Evolutionary conservation across 2,113 vertebrate genomes (phyloP).

Genomic region (Capreolus pygargus): DNA sequence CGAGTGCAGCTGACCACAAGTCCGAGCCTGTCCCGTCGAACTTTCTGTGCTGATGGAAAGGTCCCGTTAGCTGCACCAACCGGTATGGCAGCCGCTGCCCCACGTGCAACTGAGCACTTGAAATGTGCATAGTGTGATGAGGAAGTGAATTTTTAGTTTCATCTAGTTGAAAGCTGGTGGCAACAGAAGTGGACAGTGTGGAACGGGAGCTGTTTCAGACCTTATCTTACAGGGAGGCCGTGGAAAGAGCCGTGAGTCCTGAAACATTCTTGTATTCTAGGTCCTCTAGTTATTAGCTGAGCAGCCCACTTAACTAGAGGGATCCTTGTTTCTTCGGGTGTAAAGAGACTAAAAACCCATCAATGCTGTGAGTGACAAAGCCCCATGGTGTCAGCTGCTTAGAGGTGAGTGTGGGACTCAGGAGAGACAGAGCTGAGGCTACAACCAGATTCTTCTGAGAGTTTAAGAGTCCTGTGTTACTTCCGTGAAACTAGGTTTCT

Average conservation of each 20-base stretch:
- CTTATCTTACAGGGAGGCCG: neutral
- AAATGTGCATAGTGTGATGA: neutral
- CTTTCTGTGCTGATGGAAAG: neutral
- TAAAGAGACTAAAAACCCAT: neutral
- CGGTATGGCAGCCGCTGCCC: neutral
- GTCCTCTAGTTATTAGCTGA: neutral
- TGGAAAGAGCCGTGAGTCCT: neutral
- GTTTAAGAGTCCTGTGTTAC: neutral
- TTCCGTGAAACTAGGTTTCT: neutral
- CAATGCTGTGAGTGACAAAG: neutral
- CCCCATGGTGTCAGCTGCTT: neutral
- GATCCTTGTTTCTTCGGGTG: neutral
- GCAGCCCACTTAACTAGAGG: neutral
- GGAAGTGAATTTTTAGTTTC: neutral
- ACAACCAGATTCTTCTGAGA: neutral
- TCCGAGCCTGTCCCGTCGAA: neutral
- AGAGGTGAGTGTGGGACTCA: neutral
- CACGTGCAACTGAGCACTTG: neutral
- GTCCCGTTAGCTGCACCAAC: neutral
- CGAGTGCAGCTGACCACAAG: neutral
- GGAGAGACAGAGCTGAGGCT: neutral
- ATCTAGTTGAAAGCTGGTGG: neutral
- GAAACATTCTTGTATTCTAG: neutral
- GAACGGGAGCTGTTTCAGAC: neutral
- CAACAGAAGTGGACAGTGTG: neutral